phyloP scores from a whole-genome alignment of 2,888 invertebrate species.

The Parasteatoda lunata region DNA sequence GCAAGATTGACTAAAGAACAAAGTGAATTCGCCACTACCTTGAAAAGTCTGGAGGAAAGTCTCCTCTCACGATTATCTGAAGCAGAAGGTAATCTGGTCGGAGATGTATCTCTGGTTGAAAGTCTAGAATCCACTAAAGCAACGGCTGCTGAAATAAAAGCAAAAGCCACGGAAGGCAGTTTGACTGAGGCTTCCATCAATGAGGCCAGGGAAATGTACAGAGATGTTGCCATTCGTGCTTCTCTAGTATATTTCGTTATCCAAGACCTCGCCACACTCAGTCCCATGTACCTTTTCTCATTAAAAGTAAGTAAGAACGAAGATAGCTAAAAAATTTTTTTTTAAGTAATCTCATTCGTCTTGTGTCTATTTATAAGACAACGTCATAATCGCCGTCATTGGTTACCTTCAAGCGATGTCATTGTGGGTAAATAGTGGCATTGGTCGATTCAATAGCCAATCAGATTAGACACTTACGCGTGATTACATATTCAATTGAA shows the following conservation, averaged over 20 bases:
- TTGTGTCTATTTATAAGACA: too few relatives aligned
- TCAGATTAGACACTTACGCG: too few relatives aligned
- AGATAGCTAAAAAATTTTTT: too few relatives aligned
- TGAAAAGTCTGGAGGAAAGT: constrained; percentile 94
- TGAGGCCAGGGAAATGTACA: constrained; percentile 91
- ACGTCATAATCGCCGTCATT: too few relatives aligned
- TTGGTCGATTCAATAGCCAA: too few relatives aligned
- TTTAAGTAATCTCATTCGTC: too few relatives aligned
- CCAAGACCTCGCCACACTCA: constrained; percentile 95
- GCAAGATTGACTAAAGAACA: constrained; percentile 96
- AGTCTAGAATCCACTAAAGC: constrained; percentile 96
- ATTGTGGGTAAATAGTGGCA: too few relatives aligned
- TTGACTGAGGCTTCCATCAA: constrained; percentile 94
- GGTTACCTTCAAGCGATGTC: too few relatives aligned
- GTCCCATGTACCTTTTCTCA: constrained; percentile 97
- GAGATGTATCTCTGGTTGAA: constrained; percentile 95
- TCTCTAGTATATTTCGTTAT: constrained; percentile 95
- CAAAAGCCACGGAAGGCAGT: constrained; percentile 92
- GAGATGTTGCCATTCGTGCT: constrained; percentile 92
- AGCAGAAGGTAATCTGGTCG: constrained; percentile 93
- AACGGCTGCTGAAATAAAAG: constrained; percentile 96
- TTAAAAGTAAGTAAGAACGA: constrained; percentile 81
- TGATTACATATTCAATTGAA: too few relatives aligned
- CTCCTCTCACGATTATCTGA: constrained; percentile 90
- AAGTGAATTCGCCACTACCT: constrained; percentile 95